phyloP scores from a whole-genome alignment of 2,113 vertebrate species.

The Scatophagus argus region DNA sequence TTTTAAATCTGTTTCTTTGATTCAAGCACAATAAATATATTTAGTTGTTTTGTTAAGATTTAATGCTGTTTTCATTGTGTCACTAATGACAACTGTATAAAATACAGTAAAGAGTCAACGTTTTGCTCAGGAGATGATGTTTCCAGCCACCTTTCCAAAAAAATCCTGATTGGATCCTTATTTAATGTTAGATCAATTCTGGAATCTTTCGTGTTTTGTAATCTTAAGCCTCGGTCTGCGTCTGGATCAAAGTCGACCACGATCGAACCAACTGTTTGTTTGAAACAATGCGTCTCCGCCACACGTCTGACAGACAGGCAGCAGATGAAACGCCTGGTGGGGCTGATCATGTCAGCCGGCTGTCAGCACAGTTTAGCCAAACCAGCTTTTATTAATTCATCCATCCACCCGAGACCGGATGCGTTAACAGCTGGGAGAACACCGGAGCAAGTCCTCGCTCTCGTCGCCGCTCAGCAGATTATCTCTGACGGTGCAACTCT shows the following conservation, averaged over 20 bases:
- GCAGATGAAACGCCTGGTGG: slow-evolving; percentile 6
- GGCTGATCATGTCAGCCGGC: slow-evolving; percentile 13
- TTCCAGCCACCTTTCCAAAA: too few species aligned
- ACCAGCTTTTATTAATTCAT: slow-evolving; percentile 41
- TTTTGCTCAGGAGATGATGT: too few species aligned
- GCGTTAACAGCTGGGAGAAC: slow-evolving; percentile 42
- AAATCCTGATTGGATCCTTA: too few species aligned
- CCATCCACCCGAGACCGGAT: slow-evolving; percentile 38
- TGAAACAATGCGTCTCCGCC: not conserved
- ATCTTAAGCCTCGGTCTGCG: not conserved
- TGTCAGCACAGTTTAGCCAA: slow-evolving; percentile 1
- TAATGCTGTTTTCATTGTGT: too few species aligned
- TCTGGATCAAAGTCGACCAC: not conserved
- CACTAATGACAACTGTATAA: too few species aligned
- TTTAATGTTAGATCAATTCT: not conserved
- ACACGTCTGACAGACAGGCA: not conserved
- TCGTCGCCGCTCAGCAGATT: slow-evolving; percentile 47
- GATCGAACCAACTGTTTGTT: not conserved
- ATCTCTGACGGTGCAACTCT: slow-evolving; percentile 52
- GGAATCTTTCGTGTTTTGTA: not conserved
- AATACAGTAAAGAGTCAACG: too few species aligned
- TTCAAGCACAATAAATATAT: too few species aligned
- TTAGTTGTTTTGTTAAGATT: too few species aligned
- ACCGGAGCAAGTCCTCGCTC: not conserved
- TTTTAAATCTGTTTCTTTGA: too few species aligned